phyloP scores from a whole-genome alignment of 2,113 vertebrate species.

The Argyrosomus japonicus region DNA sequence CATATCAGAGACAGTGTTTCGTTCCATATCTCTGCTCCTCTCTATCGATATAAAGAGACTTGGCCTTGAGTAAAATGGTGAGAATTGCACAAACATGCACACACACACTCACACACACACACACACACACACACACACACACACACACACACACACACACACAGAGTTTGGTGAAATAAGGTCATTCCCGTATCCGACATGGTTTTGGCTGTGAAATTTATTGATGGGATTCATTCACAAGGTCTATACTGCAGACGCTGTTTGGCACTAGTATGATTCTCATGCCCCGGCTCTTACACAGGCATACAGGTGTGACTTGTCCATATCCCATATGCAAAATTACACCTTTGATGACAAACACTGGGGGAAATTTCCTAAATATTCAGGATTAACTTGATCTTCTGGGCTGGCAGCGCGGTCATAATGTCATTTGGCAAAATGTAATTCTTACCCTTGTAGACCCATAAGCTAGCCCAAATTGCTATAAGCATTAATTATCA shows the following conservation, averaged over 20 bases:
- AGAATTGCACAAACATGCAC: constrained; percentile 45
- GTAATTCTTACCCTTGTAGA: too few relatives aligned
- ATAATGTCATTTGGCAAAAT: not conserved
- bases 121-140: too few relatives aligned
- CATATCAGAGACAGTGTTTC: constrained; percentile 62
- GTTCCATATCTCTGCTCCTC: constrained; percentile 45
- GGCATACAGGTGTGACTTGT: not conserved
- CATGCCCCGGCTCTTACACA: not conserved
- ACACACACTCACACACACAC: not conserved
- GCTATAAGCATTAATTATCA: too few relatives aligned
- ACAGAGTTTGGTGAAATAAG: constrained; percentile 26
- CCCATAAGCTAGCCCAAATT: too few relatives aligned
- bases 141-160: constrained; percentile 45
- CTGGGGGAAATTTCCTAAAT: not conserved
- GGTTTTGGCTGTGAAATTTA: constrained; percentile 49
- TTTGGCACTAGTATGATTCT: not conserved
- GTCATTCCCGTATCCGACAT: constrained; percentile 29
- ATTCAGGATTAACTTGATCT: not conserved
- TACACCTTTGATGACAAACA: not conserved
- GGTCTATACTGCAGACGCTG: constrained; percentile 9
- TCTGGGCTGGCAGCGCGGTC: too few relatives aligned
- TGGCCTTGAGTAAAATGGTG: constrained; percentile 62
- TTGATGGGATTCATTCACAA: constrained; percentile 51
- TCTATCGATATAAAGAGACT: constrained; percentile 37
- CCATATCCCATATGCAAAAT: not conserved